Base-by-base conservation (phyloP, 37 sponge, comb jelly and placozoan genomes). In the Aplysina aerophoba region DNA sequence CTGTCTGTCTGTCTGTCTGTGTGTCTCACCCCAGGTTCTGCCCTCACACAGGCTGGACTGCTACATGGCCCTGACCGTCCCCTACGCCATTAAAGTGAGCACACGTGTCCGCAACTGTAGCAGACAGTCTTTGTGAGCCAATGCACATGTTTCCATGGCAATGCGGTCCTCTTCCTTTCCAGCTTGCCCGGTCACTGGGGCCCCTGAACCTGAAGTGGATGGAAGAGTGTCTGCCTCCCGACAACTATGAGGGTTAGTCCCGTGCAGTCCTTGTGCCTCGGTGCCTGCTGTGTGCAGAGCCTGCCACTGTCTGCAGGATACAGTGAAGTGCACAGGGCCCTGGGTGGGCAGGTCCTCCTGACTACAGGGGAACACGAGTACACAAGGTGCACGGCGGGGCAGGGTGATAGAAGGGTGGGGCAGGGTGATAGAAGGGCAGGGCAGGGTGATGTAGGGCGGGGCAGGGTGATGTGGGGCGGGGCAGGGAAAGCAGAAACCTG, bases 321-420 rank as follows among this genome's bases (percentile, higher is more conserved):
- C 84, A 25, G 81, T 33, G 82, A 92, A 55, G 85, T 90, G 15
- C 65, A 75, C 16, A 59, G 50, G n/a, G 86, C 92, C 59, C 86
- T 91, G 12, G 58, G 55, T 27, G 92, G 92, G 8, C 50, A 62
- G 53, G 68, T 86, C 1, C 83, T 95, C 53, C 79, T 95, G 56
- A 92, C 92, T 2, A 95, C 96, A 33, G 96, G 96, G 41, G 96
- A 95, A 53, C 96, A 95, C 79, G 96, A 95, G 38, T 95, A 92
- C 82, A 88, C 96, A 60, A 71, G 95, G 93, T 89, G 55, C 1
- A 37, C 12, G 50, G 50, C 8, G 50, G 50, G 50, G 50, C 50
- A 44, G 50, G 50, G 50, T 44, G 50, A 44, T 11, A 44, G 50
- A 44, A n/a, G n/a, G 50, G 50, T 44, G 50, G 50, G 50, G 50